These are phyloP conservation scores for Acomys russatus DNA, from an alignment of 2,797 vertebrate genomes.

Conservation along the genomic window DNA sequence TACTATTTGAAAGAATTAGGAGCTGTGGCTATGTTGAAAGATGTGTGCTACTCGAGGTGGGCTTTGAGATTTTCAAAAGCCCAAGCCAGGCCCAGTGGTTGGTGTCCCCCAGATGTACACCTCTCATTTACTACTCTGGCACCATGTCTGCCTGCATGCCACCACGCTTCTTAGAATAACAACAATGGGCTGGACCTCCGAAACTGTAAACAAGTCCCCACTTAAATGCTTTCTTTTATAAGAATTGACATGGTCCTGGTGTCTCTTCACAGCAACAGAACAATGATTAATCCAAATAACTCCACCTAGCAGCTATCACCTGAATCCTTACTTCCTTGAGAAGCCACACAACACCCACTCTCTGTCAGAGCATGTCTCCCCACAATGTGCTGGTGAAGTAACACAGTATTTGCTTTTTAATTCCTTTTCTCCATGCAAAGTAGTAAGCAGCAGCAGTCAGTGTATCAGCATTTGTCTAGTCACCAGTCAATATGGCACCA, in stretches of 20 bases:
- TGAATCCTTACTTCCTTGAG: neutral
- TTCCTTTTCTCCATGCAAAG: neutral
- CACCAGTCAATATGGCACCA: neutral
- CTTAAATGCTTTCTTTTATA: neutral
- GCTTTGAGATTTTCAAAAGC: neutral
- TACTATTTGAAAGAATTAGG: neutral
- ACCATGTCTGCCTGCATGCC: neutral
- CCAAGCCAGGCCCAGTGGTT: neutral
- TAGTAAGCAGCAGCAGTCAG: neutral
- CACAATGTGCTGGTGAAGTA: neutral
- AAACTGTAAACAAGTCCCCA: neutral
- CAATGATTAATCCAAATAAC: neutral
- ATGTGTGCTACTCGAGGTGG: neutral
- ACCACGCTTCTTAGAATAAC: neutral
- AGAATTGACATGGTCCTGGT: neutral
- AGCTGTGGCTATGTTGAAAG: neutral
- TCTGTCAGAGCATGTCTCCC: fast-evolving
- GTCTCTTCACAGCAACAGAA: neutral
- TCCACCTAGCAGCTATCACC: neutral
- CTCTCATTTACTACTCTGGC: too few relatives aligned
- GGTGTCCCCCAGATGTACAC: neutral
- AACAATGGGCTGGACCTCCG: too few relatives aligned
- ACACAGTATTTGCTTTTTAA: neutral
- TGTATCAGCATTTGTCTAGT: neutral
- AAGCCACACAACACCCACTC: neutral